phyloP scores from a whole-genome alignment of 2,113 vertebrate genomes.

The Tonatia bakeri region DNA sequence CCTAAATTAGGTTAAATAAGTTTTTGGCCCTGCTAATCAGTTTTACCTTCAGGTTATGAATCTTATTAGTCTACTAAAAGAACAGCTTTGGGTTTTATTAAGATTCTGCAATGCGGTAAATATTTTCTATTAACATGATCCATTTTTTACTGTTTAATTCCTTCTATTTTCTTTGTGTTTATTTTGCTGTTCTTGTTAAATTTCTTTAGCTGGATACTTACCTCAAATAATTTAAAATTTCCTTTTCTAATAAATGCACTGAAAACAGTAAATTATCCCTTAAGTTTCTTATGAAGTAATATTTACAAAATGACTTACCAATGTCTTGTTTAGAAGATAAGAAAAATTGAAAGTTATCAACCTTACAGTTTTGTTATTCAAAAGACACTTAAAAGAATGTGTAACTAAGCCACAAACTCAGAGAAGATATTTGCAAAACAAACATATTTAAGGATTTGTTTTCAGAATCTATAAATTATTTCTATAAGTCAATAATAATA shows the following conservation, averaged over 20 bases:
- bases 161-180: background rate
- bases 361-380: background rate
- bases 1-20: background rate
- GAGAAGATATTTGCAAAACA: background rate
- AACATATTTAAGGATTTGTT: background rate
- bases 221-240: background rate
- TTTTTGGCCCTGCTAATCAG: background rate
- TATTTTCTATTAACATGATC: background rate
- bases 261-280: background rate
- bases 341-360: background rate
- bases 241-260: background rate
- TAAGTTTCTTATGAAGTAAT: background rate
- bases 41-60: background rate
- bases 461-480: background rate
- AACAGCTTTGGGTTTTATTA: background rate
- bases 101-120: background rate
- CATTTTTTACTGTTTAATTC: background rate
- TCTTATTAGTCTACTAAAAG: background rate
- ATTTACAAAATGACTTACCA: background rate
- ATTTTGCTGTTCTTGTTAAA: background rate
- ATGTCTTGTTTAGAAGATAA: background rate
- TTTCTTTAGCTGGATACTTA: background rate
- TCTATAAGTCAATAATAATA: background rate
- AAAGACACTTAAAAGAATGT: background rate
- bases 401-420: background rate